A percentile compares a stretch with the other conserved stretches of the same genome.
phyloP scores from a whole-genome alignment of 1,140 invertebrate genomes.

The Zaprionus africanus region DNA sequence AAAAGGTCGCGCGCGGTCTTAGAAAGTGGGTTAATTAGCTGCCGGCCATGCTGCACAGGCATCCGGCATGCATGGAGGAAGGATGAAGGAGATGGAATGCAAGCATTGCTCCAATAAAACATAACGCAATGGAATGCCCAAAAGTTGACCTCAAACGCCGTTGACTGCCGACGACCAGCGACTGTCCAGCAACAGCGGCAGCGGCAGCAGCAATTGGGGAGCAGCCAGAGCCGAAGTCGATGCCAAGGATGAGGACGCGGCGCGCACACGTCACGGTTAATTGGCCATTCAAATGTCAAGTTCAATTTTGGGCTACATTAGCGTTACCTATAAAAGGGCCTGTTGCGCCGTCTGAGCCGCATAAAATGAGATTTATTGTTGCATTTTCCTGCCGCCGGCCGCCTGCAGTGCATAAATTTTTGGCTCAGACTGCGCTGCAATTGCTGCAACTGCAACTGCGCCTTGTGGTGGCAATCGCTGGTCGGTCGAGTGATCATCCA shows the following conservation, averaged over 20 bases:
- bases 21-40: slow-evolving; percentile 77
- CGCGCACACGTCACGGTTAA: slow-evolving; percentile 76
- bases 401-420: slow-evolving; percentile 54
- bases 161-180: not conserved
- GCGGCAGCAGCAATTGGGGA: not conserved
- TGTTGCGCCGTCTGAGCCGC: slow-evolving; percentile 52
- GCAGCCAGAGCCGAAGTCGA: slow-evolving; percentile 3
- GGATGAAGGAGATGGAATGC: not conserved
- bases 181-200: slow-evolving; percentile 23
- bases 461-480: slow-evolving; percentile 62
- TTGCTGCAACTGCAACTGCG: slow-evolving; percentile 11
- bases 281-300: slow-evolving; percentile 84
- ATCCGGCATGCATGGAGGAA: not conserved
- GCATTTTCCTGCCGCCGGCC: slow-evolving; percentile 59
- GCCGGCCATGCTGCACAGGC: slow-evolving; percentile 1
- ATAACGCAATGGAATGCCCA: slow-evolving; percentile 68
- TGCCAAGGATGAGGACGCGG: slow-evolving; percentile 23
- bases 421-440: not conserved
- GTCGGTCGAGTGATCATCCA: slow-evolving; percentile 59
- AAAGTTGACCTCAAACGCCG: slow-evolving; percentile 65
- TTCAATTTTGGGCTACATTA: slow-evolving; percentile 84
- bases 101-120: slow-evolving; percentile 63
- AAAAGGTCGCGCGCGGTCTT: slow-evolving; percentile 55
- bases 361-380: slow-evolving; percentile 84
- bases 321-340: slow-evolving; percentile 84